Evolutionary conservation across 2,888 invertebrate species (phyloP), one percentile per base, ranked within the genome.

Genomic region (Drosophila rubida): DNA sequence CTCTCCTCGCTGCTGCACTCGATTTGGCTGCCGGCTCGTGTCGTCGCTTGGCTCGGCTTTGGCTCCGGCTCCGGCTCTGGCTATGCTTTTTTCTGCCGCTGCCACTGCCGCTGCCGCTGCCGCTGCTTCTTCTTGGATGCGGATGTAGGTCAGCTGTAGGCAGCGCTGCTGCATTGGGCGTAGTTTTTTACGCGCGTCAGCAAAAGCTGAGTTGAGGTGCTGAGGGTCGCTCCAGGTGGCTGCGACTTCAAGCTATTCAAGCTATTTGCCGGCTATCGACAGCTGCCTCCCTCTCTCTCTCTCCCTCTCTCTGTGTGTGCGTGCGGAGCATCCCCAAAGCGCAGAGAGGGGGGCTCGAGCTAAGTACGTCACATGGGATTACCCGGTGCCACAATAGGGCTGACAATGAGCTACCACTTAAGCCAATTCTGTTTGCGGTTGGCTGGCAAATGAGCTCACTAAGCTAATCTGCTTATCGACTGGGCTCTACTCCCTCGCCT

Each of bases 161-260:
- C 2, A 6, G 68, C 64, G 71, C 32, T 51, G 75, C 51, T 83
- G 67, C 73, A 69, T 50, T 73, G 87, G 80, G 87, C 80, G 87
- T 80, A 74, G 77, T 72, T 83, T 74, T 85, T 76, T 77, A 86
- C 87, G 87, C 82, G 87, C 82, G 82, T 82, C 82, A 82, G 82
- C 82, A 78, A 75, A 73, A 80, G 53, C 32, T 14, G 35, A 5
- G 32, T 55, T 44, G 25, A 55, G 62, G 62, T 48, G 45, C n/a
- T 9, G 23, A 23, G 13, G 49, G 25, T 35, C 35, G 13, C 35
- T 37, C 35, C 35, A 59, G 64, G 69, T 64, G 70, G 22, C 39
- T 63, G 14, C 22, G 25, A 51, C 37, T 32, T 9, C 39, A 60
- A 39, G 13, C 37, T 41, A 55, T 32, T 9, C 39, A 60, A 39